These are phyloP conservation scores for Nannoperca obscura DNA, from an alignment of 2,797 vertebrate species.

Conservation along the genomic window DNA sequence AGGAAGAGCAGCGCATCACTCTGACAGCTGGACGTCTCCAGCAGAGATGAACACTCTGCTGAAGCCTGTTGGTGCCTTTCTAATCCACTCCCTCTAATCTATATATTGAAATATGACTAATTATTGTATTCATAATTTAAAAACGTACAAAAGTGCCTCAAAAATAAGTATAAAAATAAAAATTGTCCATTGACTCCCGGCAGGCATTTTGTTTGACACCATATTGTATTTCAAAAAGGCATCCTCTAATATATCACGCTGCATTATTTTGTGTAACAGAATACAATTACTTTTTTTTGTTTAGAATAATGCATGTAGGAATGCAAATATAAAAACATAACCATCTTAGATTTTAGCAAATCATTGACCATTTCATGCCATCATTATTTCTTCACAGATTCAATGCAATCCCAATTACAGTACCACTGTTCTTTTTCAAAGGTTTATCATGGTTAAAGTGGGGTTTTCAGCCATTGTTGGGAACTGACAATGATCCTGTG, in stretches of 20 bases:
- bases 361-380: neutral
- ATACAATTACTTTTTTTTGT: neutral
- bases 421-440: neutral
- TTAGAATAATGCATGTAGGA: neutral
- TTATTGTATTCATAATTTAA: neutral
- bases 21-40: constrained; percentile 35
- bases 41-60: neutral
- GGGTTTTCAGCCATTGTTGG: neutral
- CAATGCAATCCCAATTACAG: neutral
- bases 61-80: constrained; percentile 13
- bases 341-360: neutral
- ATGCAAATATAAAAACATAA: neutral
- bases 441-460: neutral
- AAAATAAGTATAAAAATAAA: neutral
- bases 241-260: neutral
- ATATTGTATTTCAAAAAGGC: neutral
- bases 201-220: neutral
- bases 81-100: constrained; percentile 40
- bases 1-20: constrained; percentile 42
- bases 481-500: neutral
- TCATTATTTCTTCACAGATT: neutral
- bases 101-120: constrained; percentile 2
- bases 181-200: neutral
- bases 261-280: neutral
- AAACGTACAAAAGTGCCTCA: neutral